phyloP scores from a whole-genome alignment of 2,113 vertebrate genomes.

The Baryphthengus martii region DNA sequence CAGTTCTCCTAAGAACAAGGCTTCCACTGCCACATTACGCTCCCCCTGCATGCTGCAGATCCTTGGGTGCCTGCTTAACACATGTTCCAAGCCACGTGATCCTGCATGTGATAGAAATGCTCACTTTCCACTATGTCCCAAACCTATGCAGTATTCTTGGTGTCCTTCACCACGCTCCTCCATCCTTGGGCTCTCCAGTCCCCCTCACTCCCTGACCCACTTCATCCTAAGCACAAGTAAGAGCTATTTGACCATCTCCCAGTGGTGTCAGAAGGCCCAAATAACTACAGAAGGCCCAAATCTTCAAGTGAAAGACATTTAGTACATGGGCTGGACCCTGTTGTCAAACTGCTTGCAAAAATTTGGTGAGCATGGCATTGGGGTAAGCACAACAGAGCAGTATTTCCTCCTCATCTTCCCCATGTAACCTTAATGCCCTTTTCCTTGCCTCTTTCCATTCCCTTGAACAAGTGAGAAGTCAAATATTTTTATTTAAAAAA shows the following conservation, averaged over 20 bases:
- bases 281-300: neutral
- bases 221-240: neutral
- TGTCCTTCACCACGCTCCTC: neutral
- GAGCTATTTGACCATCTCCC: neutral
- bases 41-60: fast-evolving
- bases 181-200: neutral
- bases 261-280: neutral
- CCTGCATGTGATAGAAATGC: neutral
- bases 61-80: fast-evolving
- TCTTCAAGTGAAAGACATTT: neutral
- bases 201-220: neutral
- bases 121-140: too few relatives aligned
- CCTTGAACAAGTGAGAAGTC: neutral
- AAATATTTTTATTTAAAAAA: neutral
- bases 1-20: neutral
- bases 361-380: neutral
- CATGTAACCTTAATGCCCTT: neutral
- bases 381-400: neutral
- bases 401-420: neutral
- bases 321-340: neutral
- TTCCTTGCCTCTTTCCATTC: neutral
- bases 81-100: neutral
- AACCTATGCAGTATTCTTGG: neutral
- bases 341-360: neutral
- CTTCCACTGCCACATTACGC: neutral